phyloP scores from a whole-genome alignment of 2,797 vertebrate genomes.

The Sandelia bainsii region DNA sequence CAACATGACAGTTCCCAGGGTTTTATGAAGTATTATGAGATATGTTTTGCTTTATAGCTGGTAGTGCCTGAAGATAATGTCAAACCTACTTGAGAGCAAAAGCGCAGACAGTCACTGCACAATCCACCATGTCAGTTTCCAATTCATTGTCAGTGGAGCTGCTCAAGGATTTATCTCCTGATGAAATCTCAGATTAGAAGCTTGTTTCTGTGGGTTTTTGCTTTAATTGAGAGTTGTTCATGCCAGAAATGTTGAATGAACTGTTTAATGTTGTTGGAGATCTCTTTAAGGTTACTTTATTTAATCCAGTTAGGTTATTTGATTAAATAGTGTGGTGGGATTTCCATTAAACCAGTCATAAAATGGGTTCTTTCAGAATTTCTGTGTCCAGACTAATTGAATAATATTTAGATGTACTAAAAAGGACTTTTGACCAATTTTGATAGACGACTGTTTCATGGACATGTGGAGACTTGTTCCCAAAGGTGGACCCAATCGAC shows the following conservation, averaged over 20 bases:
- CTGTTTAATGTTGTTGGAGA: constrained; percentile 35
- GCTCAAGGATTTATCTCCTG: constrained; percentile 64
- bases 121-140: constrained; percentile 64
- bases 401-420: constrained; percentile 23
- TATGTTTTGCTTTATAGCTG: constrained; percentile 47
- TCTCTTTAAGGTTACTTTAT: constrained; percentile 40
- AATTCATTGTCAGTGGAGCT: constrained; percentile 68
- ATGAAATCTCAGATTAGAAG: constrained; percentile 66
- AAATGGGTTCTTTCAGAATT: neutral
- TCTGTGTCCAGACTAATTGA: neutral
- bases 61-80: constrained; percentile 41
- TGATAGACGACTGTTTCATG: constrained; percentile 22
- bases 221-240: constrained; percentile 50
- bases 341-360: constrained; percentile 1
- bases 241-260: constrained; percentile 45
- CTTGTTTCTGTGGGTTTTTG: constrained; percentile 57
- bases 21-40: constrained; percentile 47
- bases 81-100: constrained; percentile 48
- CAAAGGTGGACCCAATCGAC: constrained; percentile 38
- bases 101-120: constrained; percentile 45
- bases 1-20: constrained; percentile 28
- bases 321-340: constrained; percentile 9
- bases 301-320: constrained; percentile 23
- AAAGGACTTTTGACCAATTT: constrained; percentile 15
- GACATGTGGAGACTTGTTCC: constrained; percentile 27